These are phyloP conservation scores for Carapus acus DNA, from an alignment of 2,797 vertebrate species.

Conservation along the genomic window DNA sequence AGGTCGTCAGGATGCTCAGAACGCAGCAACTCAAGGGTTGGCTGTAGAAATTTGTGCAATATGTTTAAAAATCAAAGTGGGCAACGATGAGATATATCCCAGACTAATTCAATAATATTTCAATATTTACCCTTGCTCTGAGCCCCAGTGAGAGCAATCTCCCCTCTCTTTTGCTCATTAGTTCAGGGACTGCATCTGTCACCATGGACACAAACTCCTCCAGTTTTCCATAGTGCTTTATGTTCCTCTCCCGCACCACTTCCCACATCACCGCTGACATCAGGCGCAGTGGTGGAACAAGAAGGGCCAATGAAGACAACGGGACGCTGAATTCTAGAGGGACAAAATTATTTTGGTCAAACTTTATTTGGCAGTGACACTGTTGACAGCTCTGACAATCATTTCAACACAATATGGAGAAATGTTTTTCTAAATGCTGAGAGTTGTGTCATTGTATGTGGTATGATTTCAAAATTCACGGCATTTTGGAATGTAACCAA, in stretches of 20 bases:
- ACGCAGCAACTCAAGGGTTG: constrained; percentile 66
- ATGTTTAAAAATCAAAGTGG: too few relatives aligned
- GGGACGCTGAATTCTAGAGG: constrained; percentile 64
- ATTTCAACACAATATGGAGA: too few relatives aligned
- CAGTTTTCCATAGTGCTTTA: constrained; percentile 77
- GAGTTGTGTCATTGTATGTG: too few relatives aligned
- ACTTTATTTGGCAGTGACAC: neutral
- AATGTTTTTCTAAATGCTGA: too few relatives aligned
- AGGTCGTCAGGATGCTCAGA: constrained; percentile 71
- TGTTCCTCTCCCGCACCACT: constrained; percentile 68
- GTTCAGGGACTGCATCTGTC: constrained; percentile 74
- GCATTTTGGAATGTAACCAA: too few relatives aligned
- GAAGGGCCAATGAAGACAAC: constrained; percentile 69
- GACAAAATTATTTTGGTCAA: constrained; percentile 6
- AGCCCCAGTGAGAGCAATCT: constrained; percentile 79
- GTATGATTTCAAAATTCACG: too few relatives aligned
- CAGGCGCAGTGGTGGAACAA: constrained; percentile 74
- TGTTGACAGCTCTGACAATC: too few relatives aligned
- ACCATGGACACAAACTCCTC: constrained; percentile 80
- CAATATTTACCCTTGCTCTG: constrained; percentile 74
- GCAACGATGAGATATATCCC: too few relatives aligned
- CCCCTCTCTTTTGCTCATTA: constrained; percentile 77
- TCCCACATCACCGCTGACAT: constrained; percentile 81
- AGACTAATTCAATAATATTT: neutral
- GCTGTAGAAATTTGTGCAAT: too few relatives aligned